Percentiles rank a stretch among this genome's conserved stretches.
Conservation (phyloP, 2,888 invertebrate genomes). For the Chrysopilus asiliformis region DNA sequence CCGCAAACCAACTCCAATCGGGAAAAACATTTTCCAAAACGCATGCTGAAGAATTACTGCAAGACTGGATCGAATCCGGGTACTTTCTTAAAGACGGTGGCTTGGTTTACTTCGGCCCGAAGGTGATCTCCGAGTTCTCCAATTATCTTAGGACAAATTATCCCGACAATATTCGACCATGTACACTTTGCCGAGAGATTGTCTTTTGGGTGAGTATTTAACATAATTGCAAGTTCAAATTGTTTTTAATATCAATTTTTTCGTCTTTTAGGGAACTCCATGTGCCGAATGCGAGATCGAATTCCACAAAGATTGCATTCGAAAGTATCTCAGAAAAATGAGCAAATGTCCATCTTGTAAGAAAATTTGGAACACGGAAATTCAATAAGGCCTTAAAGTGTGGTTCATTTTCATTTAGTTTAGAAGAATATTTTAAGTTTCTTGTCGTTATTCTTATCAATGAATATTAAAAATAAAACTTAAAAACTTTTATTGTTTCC, state of each 20-base stretch:
- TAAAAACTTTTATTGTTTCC: too few relatives aligned
- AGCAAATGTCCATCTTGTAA: conserved; percentile 22
- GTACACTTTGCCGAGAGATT: conserved; percentile 20
- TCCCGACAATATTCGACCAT: conserved; percentile 19
- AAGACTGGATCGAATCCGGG: conserved; percentile 20
- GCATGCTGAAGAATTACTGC: conserved; percentile 19
- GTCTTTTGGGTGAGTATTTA: conserved; percentile 23
- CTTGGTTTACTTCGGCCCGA: conserved; percentile 21
- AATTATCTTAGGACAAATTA: conserved; percentile 19
- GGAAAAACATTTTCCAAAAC: conserved; percentile 19
- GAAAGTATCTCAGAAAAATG: conserved; percentile 19
- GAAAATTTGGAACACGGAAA: conserved; percentile 18
- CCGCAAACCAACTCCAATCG: conserved; percentile 15
- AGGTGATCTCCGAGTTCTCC: conserved; percentile 21
- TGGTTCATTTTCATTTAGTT: too few relatives aligned
- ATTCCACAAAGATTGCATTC: conserved; percentile 22
- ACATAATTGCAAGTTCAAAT: neutral
- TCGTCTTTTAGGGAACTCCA: conserved; percentile 17
- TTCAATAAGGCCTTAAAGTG: too few relatives aligned
- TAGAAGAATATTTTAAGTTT: too few relatives aligned
- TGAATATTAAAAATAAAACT: neutral
- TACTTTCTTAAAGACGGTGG: conserved; percentile 20
- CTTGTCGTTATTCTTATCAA: neutral
- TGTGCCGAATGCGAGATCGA: conserved; percentile 19
- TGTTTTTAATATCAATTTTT: conserved; percentile 1